Conservation (phyloP, 2,797 vertebrate species). For the Furcifer pardalis region DNA sequence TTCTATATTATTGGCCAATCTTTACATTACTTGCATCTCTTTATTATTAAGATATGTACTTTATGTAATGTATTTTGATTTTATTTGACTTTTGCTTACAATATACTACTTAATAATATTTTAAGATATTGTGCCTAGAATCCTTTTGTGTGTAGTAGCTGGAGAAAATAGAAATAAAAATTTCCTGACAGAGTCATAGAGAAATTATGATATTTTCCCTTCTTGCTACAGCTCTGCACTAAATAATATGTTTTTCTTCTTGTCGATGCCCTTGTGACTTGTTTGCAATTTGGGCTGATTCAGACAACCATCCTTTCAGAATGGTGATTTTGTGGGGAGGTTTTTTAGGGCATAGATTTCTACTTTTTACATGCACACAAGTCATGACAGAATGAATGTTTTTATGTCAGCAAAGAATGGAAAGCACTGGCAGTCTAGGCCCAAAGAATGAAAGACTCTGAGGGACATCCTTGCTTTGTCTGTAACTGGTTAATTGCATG, state of each 20-base stretch:
- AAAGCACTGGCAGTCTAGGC: neutral
- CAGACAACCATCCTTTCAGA: neutral
- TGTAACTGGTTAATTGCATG: neutral
- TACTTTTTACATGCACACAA: neutral
- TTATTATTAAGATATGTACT: no score
- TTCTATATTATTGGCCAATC: no score
- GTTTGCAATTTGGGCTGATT: conserved; percentile 8
- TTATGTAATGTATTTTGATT: no score
- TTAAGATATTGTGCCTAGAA: no score
- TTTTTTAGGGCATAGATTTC: neutral
- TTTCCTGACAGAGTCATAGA: no score
- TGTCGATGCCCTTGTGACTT: neutral
- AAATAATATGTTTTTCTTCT: conserved; percentile 6
- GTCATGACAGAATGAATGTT: neutral
- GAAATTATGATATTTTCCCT: no score
- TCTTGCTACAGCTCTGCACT: neutral
- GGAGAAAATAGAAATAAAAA: no score
- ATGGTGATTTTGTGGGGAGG: no score
- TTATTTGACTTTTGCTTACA: no score
- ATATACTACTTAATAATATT: no score
- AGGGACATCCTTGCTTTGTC: neutral
- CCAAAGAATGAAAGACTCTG: neutral
- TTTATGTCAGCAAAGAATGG: neutral
- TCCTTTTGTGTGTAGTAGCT: no score
- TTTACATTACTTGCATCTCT: no score